phyloP scores from a whole-genome alignment of 2,888 invertebrate species.

The Daptonema setosum region DNA sequence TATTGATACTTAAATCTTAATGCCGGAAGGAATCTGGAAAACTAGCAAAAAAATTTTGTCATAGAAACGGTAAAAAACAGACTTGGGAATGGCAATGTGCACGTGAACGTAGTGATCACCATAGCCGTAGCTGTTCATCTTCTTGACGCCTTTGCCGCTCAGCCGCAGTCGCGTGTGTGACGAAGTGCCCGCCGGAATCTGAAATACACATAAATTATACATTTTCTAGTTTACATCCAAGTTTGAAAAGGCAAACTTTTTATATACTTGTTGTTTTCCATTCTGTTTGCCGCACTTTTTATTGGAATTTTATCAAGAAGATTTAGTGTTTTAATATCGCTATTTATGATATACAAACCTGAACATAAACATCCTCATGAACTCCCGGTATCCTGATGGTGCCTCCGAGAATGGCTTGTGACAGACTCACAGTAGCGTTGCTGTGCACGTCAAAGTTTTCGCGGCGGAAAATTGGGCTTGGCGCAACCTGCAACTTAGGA shows the following conservation, averaged over 20 bases:
- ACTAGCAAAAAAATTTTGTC: too few species aligned
- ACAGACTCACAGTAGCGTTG: slow-evolving; percentile 52
- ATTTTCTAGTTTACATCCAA: too few species aligned
- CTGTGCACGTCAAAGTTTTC: slow-evolving; percentile 89
- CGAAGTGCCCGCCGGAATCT: slow-evolving; percentile 72
- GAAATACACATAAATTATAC: slow-evolving; percentile 9
- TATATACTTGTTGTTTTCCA: not conserved
- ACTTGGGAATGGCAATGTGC: slow-evolving; percentile 63
- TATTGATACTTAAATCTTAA: too few species aligned
- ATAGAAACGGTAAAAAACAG: too few species aligned
- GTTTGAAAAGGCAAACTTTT: slow-evolving; percentile 1
- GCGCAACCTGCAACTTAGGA: slow-evolving; percentile 19
- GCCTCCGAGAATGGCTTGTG: slow-evolving; percentile 82
- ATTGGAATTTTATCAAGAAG: too few species aligned
- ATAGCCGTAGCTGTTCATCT: slow-evolving; percentile 63
- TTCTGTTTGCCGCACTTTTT: too few species aligned
- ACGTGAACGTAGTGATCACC: slow-evolving; percentile 91
- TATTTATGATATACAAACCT: too few species aligned
- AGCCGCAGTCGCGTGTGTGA: slow-evolving; percentile 70
- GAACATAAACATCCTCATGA: slow-evolving; percentile 75
- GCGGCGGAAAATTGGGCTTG: slow-evolving; percentile 50
- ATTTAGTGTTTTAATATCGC: too few species aligned
- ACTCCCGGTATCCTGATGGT: slow-evolving; percentile 70
- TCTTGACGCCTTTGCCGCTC: slow-evolving; percentile 70
- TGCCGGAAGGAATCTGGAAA: too few species aligned